phyloP scores from a whole-genome alignment of 1,140 invertebrate species.

The Coptotermes formosanus region DNA sequence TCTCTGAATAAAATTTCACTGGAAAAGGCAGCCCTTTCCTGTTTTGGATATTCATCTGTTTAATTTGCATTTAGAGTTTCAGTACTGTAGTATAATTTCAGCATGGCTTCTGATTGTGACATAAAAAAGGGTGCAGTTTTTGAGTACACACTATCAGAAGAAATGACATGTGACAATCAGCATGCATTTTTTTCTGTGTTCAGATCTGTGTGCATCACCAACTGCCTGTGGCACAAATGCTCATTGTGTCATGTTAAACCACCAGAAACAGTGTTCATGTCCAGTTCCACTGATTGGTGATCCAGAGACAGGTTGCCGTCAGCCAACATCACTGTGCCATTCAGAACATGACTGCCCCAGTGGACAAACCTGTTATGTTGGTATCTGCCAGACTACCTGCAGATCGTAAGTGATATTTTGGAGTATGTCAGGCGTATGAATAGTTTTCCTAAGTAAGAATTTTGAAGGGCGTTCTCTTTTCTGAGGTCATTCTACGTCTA shows the following conservation, averaged over 20 bases:
- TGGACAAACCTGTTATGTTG: slow-evolving; percentile 69
- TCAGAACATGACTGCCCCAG: slow-evolving; percentile 62
- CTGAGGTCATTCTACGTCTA: no score
- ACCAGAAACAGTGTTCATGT: slow-evolving; percentile 73
- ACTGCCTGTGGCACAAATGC: slow-evolving; percentile 85
- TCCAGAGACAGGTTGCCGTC: slow-evolving; percentile 68
- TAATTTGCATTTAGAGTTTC: no score
- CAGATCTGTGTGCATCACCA: slow-evolving; percentile 67
- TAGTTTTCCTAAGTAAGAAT: not conserved
- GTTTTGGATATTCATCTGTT: no score
- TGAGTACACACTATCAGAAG: no score
- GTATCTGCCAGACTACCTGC: slow-evolving; percentile 72
- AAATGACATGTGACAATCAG: not conserved
- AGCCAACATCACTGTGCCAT: slow-evolving; percentile 61
- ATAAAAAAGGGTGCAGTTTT: no score
- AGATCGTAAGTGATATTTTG: slow-evolving; percentile 54
- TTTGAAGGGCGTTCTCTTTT: no score
- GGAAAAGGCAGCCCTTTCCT: no score
- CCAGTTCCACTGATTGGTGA: slow-evolving; percentile 70
- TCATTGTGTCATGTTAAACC: slow-evolving; percentile 64
- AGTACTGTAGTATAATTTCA: no score
- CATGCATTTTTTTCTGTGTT: not conserved
- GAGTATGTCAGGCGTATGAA: not conserved
- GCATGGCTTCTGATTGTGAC: no score
- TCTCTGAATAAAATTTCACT: no score